Base-by-base conservation (phyloP, 1,140 invertebrate genomes). In the Neodiprion pinetum region DNA sequence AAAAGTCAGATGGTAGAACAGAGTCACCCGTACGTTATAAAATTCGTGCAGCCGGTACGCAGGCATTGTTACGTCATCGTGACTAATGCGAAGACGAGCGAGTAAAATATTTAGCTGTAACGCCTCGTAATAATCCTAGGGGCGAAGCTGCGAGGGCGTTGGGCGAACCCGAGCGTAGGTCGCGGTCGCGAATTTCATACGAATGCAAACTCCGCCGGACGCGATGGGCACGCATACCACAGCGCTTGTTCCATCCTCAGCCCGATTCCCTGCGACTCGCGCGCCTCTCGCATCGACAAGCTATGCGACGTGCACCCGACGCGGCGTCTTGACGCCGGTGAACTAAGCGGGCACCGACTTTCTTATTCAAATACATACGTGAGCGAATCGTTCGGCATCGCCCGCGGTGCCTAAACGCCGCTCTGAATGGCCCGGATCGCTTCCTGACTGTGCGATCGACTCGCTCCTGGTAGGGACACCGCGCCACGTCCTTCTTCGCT, bases 141-240 rank as follows among this genome's bases (percentile, higher is more conserved):
- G 28, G 28, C 28, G 28, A 40, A 40, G 28, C 28, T 40, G 28
- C 28, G 28, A 40, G 28, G 28, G 28, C 28, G 28, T 5, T 40
- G 5, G 2, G 28, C 28, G 28, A 40, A 40, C 28, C 28, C 28
- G 2, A 5, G 9, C 65, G 49, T 5, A 49, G 48, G 66, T 65
- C 12, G 67, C 72, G 71, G 74, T 78, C 78, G 76, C 28, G 28
- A 40, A 73, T 79, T 78, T 73, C 72, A 77, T 82, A 78, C 77
- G 75, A 72, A 84, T 80, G 81, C 78, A 83, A 82, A 84, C 73
- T 74, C 78, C 72, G 67, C 76, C 78, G 77, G 79, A 79, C 75
- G 81, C 72, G 70, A n/a, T n/a, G 17, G 17, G 17, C 17, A 21
- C 17, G 67, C 47, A 50, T 72, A 48, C 48, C 72, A 73, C 17